Evolutionary conservation across 2,888 invertebrate species (phyloP).

Genomic region (Thysanoteuthis rhombus): DNA sequence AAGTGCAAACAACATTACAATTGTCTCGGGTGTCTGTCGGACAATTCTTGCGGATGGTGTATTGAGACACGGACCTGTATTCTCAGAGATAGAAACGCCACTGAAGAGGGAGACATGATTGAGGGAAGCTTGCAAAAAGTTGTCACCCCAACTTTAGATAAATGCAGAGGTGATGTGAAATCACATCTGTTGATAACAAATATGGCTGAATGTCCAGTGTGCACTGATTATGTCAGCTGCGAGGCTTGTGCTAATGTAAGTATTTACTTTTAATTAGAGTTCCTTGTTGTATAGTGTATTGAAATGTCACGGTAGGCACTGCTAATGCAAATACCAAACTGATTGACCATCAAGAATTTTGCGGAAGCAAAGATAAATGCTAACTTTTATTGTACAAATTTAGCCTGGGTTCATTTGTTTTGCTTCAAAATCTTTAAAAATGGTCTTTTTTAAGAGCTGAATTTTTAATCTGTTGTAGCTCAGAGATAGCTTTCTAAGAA

Average conservation of each 20-base stretch:
- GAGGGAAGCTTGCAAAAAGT: neutral
- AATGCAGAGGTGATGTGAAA: constrained; percentile 36
- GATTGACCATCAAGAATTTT: too few relatives aligned
- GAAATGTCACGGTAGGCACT: too few relatives aligned
- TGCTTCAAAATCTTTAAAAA: too few relatives aligned
- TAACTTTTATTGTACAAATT: too few relatives aligned
- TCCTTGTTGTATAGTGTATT: neutral
- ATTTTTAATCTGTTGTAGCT: too few relatives aligned
- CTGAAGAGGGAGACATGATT: constrained; percentile 34
- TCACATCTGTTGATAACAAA: constrained; percentile 76
- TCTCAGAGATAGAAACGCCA: constrained; percentile 65
- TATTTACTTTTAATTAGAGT: neutral
- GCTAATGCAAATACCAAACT: too few relatives aligned
- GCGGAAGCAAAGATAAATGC: too few relatives aligned
- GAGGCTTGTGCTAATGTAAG: constrained; percentile 81
- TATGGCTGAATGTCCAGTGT: constrained; percentile 85
- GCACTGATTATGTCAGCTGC: constrained; percentile 89
- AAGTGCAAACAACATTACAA: constrained; percentile 80
- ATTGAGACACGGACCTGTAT: constrained; percentile 70
- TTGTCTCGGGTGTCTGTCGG: constrained; percentile 87
- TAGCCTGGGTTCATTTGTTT: too few relatives aligned
- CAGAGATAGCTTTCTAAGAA: too few relatives aligned
- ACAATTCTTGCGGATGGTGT: constrained; percentile 93
- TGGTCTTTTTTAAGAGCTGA: too few relatives aligned
- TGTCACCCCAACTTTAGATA: constrained; percentile 29